Percentiles rank a stretch among this genome's conserved stretches.
phyloP scores from a whole-genome alignment of 2,888 invertebrate species.

The Aplocera efformata region DNA sequence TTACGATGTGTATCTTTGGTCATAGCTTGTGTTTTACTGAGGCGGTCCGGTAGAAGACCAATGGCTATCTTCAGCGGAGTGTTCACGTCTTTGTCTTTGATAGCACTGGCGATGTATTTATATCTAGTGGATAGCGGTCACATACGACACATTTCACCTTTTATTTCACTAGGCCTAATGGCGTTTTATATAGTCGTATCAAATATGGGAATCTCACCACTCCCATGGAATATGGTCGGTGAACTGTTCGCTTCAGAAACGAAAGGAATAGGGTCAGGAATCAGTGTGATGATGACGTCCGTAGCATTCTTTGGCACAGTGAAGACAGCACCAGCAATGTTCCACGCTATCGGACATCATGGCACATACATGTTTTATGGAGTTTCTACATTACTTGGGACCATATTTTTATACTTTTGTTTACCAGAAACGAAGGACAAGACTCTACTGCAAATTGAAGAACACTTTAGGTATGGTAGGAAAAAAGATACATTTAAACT shows the following conservation, averaged over 20 bases:
- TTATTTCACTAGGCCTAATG: constrained; percentile 73
- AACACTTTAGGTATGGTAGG: constrained; percentile 67
- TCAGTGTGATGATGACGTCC: constrained; percentile 84
- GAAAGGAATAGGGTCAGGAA: constrained; percentile 84
- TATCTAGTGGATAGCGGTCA: constrained; percentile 50
- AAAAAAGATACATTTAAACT: constrained; percentile 26
- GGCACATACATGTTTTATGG: constrained; percentile 84
- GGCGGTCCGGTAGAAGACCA: constrained; percentile 81
- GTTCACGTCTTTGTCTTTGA: constrained; percentile 81
- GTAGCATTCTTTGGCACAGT: constrained; percentile 84
- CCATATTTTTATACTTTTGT: constrained; percentile 79
- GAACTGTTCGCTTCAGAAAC: constrained; percentile 85
- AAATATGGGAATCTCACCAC: constrained; percentile 81
- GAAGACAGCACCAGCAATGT: constrained; percentile 83
- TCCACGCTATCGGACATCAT: constrained; percentile 75
- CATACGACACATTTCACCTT: constrained; percentile 49
- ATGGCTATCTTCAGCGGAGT: constrained; percentile 83
- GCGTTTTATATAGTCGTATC: constrained; percentile 81
- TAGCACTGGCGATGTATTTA: constrained; percentile 73
- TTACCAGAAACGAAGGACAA: constrained; percentile 86
- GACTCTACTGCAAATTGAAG: constrained; percentile 84
- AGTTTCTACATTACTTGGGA: constrained; percentile 79
- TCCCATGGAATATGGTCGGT: constrained; percentile 88
- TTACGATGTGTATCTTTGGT: constrained; percentile 81
- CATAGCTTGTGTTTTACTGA: constrained; percentile 81